Evolutionary conservation across 2,888 invertebrate species (phyloP).

Genomic region (Synanthedon myopaeformis): DNA sequence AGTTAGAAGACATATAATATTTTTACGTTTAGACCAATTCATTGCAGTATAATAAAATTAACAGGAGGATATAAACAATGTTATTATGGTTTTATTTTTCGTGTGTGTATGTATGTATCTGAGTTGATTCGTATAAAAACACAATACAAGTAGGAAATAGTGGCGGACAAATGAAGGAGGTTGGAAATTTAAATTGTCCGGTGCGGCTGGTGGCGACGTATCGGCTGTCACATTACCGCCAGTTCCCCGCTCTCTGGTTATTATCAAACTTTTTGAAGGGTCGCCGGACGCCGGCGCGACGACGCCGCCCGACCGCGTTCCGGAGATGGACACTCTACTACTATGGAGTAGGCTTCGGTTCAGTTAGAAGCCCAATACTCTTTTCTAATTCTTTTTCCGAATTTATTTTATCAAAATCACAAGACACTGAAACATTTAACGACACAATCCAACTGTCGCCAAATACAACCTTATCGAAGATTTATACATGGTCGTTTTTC

Average conservation of each 20-base stretch:
- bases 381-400: too few species aligned
- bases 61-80: too few species aligned
- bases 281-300: conserved; percentile 55
- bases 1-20: too few species aligned
- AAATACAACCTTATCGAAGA: too few species aligned
- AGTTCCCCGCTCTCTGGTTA: conserved; percentile 41
- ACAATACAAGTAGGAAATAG: neutral
- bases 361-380: neutral
- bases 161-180: conserved; percentile 21
- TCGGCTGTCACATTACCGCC: conserved; percentile 68
- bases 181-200: conserved; percentile 47
- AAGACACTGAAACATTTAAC: too few species aligned
- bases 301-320: conserved; percentile 21
- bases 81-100: neutral
- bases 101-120: neutral
- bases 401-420: too few species aligned
- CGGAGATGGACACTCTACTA: conserved; percentile 15
- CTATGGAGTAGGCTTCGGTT: neutral
- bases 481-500: too few species aligned
- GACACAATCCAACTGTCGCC: too few species aligned
- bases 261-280: conserved; percentile 70
- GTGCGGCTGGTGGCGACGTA: conserved; percentile 53
- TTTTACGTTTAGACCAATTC: too few species aligned
- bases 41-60: too few species aligned
- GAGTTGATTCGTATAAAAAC: too few species aligned